phyloP scores from a whole-genome alignment of 2,113 vertebrate genomes.

The Chamaea fasciata region DNA sequence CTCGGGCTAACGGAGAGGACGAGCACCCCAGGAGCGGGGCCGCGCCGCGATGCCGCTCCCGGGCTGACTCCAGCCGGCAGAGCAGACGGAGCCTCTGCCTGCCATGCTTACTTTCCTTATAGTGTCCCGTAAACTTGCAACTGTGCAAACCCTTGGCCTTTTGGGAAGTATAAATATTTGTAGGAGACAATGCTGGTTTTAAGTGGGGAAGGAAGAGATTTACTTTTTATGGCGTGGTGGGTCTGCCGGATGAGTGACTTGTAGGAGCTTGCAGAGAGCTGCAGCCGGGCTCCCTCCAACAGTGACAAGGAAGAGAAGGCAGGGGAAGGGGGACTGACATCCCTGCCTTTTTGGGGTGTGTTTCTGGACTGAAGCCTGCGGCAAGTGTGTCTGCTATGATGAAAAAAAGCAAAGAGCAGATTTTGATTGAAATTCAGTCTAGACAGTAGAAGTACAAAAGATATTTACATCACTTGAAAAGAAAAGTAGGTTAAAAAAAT shows the following conservation, averaged over 20 bases:
- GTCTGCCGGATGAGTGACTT: neutral
- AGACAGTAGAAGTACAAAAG: neutral
- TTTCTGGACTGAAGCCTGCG: neutral
- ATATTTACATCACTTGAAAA: neutral
- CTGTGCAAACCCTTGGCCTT: neutral
- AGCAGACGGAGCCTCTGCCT: neutral
- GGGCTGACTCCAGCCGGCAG: neutral
- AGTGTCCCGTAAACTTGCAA: neutral
- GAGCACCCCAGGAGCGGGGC: fast-evolving
- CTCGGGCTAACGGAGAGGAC: neutral
- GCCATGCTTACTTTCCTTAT: neutral
- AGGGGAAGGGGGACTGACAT: neutral
- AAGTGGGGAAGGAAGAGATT: neutral
- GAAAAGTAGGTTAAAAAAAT: neutral
- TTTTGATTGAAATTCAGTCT: neutral
- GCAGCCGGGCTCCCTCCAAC: neutral
- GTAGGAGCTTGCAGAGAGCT: neutral
- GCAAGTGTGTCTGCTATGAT: neutral
- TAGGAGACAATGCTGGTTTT: neutral
- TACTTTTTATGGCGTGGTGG: neutral
- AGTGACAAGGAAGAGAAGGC: neutral
- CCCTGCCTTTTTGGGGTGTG: neutral
- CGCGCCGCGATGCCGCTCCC: neutral
- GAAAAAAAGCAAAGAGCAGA: neutral
- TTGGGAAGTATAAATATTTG: neutral